Evolutionary conservation across 1,140 invertebrate species (phyloP), one percentile per base, ranked within the genome.

Genomic region (Drosophila arizonae): DNA sequence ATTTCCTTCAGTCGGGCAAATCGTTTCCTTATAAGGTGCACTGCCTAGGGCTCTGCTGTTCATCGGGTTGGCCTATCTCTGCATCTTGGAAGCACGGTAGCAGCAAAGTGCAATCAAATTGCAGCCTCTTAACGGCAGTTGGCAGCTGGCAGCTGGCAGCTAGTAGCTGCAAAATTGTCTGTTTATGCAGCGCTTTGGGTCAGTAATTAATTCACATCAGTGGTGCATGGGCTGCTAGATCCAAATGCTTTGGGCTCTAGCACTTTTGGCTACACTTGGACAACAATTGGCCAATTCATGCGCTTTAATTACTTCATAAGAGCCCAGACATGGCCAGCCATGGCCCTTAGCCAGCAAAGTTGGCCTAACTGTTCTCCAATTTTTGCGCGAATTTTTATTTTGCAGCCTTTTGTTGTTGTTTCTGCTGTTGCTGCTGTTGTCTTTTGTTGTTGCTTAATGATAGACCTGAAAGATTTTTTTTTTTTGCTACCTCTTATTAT

Each of bases 271-370:
- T 54, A 70, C 41, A 33, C 57, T 46, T 17, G 54, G 55, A 57
- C 72, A 87, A 86, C 72, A 87, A 86, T 84, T 87, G 84, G 79
- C 82, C 82, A 87, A 87, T 86, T 87, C 82, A 87, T 87, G 82
- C 84, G 79, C 82, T 87, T 87, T 88, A 87, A 87, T 87, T 87
- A 87, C 82, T 87, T 88, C 77, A 87, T 87, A 88, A 82, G 77
- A 77, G 62, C 62, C 65, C 70, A 78, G 67, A 72, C 57, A 69
- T 63, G 51, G 6, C 50, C 13, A n/a, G 56, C 30, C 54, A 57
- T 75, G 72, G 79, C 77, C 72, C 28, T 62, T 67, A 61, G 80
- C 67, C 64, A 70, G 28, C 43, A 48, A 65, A 58, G 33, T 54
- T 61, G 33, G 50, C 21, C 71, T 77, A 77, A 77, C 76, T 75